Percentiles rank a stretch among this genome's conserved stretches.
phyloP scores from a whole-genome alignment of 2,113 vertebrate species.

The Tichodroma muraria region DNA sequence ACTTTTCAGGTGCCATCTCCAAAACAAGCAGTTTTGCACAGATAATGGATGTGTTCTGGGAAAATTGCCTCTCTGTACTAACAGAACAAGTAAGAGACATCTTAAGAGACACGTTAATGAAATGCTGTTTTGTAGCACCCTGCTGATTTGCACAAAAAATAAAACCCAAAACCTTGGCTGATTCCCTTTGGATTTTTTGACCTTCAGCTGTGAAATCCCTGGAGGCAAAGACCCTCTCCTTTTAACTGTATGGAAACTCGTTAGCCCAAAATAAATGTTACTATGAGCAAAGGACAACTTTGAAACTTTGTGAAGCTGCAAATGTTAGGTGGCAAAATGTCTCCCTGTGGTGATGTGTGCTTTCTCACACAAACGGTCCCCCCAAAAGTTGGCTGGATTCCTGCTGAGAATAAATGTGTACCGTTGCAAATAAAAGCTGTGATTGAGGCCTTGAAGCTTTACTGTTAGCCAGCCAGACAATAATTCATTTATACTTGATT shows the following conservation, averaged over 20 bases:
- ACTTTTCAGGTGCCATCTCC: background rate
- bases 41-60: background rate
- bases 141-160: background rate
- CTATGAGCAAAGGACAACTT: background rate
- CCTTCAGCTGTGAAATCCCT: background rate
- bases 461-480: background rate
- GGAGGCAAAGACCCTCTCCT: background rate
- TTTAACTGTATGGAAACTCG: background rate
- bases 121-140: background rate
- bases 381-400: background rate
- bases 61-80: background rate
- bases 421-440: background rate
- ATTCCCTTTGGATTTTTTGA: background rate
- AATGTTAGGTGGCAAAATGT: background rate
- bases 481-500: constrained; percentile 27
- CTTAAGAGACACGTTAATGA: background rate
- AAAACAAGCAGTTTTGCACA: background rate
- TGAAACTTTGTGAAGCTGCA: background rate
- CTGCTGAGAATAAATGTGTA: background rate
- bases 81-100: background rate
- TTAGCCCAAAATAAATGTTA: background rate
- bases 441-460: background rate
- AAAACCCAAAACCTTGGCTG: background rate
- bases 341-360: background rate
- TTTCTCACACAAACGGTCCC: background rate